Conservation (phyloP, 2,113 vertebrate species). For the Chascanopsetta lugubris region DNA sequence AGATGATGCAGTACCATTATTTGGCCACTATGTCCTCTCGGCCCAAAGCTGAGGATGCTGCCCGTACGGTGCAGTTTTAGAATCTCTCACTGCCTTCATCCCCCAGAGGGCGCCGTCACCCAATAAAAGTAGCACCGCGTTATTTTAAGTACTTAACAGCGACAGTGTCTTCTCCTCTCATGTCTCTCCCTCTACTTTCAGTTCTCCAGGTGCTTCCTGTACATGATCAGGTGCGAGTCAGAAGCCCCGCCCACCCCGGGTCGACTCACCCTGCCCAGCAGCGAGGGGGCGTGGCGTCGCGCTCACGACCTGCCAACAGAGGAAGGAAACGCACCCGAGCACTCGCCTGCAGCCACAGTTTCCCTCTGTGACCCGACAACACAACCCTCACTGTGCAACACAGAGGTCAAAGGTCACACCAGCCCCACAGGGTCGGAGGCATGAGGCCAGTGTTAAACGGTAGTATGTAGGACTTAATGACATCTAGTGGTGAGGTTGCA, state of each 20-base stretch:
- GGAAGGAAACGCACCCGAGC: constrained; percentile 5
- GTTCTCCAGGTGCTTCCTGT: constrained; percentile 59
- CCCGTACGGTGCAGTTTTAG: no score
- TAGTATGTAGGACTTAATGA: no score
- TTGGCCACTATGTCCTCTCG: no score
- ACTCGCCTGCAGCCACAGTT: background rate
- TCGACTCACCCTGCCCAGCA: constrained; percentile 6
- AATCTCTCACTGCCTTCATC: no score
- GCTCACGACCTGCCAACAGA: background rate
- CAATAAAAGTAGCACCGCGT: background rate
- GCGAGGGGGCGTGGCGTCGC: background rate
- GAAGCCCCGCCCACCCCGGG: constrained; percentile 19
- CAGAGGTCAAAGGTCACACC: no score
- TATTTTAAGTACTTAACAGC: no score
- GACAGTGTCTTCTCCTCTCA: background rate
- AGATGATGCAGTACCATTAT: no score
- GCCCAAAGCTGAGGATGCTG: no score
- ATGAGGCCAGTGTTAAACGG: no score
- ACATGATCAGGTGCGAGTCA: constrained; percentile 53
- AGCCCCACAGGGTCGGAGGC: no score
- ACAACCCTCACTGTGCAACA: no score
- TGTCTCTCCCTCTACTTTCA: constrained; percentile 22
- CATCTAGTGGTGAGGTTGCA: no score
- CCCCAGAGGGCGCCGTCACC: background rate
- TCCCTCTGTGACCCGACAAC: background rate